A percentile compares a stretch with the other conserved stretches of the same genome.
These are phyloP conservation scores for Drosophila robusta DNA, from an alignment of 2,888 invertebrate genomes.

Conservation along the genomic window DNA sequence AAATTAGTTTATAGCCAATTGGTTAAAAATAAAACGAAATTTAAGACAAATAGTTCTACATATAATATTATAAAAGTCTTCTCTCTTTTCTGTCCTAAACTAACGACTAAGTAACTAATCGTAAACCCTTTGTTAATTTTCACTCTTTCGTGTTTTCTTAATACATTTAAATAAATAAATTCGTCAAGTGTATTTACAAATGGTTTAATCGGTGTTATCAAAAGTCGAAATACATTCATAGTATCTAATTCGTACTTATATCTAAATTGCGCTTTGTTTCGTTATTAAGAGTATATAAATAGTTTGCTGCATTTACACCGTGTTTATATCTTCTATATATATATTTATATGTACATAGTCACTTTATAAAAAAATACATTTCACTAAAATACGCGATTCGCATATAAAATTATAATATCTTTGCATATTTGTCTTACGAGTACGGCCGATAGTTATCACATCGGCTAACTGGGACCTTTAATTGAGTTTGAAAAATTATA, in stretches of 20 bases:
- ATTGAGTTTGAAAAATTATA: background rate
- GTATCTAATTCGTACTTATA: slow-evolving; percentile 56
- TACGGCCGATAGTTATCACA: slow-evolving; percentile 35
- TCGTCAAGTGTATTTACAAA: slow-evolving; percentile 46
- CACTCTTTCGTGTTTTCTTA: background rate
- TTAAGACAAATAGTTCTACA: too few species aligned
- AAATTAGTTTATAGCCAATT: too few species aligned
- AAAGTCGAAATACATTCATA: slow-evolving; percentile 56
- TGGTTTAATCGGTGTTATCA: slow-evolving; percentile 57
- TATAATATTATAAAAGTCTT: too few species aligned
- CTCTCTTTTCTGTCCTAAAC: background rate
- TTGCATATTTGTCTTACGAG: slow-evolving; percentile 45
- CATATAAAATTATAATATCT: slow-evolving; percentile 71
- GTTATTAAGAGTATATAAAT: slow-evolving; percentile 51
- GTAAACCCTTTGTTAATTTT: background rate
- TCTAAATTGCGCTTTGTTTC: slow-evolving; percentile 55
- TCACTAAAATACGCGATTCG: slow-evolving; percentile 72
- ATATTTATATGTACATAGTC: slow-evolving; percentile 37
- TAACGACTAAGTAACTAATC: background rate
- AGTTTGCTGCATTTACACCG: slow-evolving; percentile 45
- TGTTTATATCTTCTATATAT: slow-evolving; percentile 10
- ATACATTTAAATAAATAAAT: background rate
- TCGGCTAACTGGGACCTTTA: slow-evolving; percentile 55
- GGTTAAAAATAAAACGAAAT: too few species aligned
- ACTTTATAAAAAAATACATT: slow-evolving; percentile 79